Percentiles rank a stretch among this genome's conserved stretches.
These are phyloP conservation scores for Tenthredo notha DNA, from an alignment of 2,888 invertebrate genomes.

Conservation along the genomic window DNA sequence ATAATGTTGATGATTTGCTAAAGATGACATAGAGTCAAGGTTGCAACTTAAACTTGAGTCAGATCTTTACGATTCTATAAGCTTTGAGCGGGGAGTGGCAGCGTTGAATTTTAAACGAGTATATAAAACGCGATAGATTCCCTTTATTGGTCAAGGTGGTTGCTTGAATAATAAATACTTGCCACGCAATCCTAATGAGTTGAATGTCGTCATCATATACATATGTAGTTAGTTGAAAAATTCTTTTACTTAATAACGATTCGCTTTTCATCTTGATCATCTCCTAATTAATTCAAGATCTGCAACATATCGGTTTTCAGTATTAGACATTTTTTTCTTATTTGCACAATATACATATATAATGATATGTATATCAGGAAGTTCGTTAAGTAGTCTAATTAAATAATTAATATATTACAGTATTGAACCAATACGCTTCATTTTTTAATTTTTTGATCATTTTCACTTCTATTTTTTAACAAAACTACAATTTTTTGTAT, in stretches of 20 bases:
- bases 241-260: neutral
- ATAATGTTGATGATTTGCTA: neutral
- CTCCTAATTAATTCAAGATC: neutral
- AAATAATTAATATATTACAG: neutral
- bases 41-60: constrained; percentile 19
- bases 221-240: neutral
- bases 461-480: neutral
- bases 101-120: constrained; percentile 49
- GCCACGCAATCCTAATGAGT: constrained; percentile 65
- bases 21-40: constrained; percentile 32
- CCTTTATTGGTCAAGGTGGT: constrained; percentile 70
- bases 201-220: constrained; percentile 60
- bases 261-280: neutral
- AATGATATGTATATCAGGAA: neutral
- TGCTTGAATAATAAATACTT: constrained; percentile 58
- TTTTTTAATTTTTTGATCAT: neutral
- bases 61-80: constrained; percentile 30
- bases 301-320: neutral
- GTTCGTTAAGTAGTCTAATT: neutral
- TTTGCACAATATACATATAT: neutral
- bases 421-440: neutral
- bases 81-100: neutral
- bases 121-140: constrained; percentile 59
- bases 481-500: too few relatives aligned
- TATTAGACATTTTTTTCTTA: neutral